phyloP scores from a whole-genome alignment of 2,888 invertebrate genomes.

The Phortica okadai region DNA sequence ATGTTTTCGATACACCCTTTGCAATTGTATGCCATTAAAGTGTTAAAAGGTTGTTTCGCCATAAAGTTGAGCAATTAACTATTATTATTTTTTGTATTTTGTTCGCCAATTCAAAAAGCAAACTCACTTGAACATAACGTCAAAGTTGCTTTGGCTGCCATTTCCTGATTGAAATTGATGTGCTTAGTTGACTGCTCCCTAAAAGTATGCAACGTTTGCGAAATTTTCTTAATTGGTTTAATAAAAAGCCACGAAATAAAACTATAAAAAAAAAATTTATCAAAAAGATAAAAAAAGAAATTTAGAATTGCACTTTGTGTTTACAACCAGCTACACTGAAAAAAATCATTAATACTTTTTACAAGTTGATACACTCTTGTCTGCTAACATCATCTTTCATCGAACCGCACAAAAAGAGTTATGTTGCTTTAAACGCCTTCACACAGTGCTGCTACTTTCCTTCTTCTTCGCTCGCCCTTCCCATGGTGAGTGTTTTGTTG shows the following conservation, averaged over 20 bases:
- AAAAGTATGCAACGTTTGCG: conserved; percentile 19
- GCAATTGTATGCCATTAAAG: not conserved
- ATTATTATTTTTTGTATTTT: not conserved
- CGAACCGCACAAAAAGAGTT: too few species aligned
- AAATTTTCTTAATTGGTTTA: conserved; percentile 25
- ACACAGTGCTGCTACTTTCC: not conserved
- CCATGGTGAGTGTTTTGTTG: too few species aligned
- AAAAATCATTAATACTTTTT: too few species aligned
- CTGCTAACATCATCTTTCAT: too few species aligned
- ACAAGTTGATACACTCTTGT: too few species aligned
- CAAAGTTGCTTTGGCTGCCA: not conserved
- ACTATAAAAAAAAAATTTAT: not conserved
- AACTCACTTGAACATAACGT: not conserved
- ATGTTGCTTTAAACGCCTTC: not conserved
- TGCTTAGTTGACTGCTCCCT: not conserved
- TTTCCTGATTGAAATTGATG: not conserved
- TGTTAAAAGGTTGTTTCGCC: not conserved
- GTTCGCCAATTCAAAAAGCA: not conserved
- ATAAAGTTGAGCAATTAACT: not conserved
- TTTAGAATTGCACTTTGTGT: not conserved
- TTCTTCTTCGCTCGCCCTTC: too few species aligned
- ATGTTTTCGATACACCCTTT: not conserved
- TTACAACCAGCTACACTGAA: too few species aligned
- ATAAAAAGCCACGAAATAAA: conserved; percentile 7
- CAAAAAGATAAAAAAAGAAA: not conserved